These are phyloP conservation scores for Poeciliopsis occidentalis DNA, from an alignment of 2,113 vertebrate species.

Conservation along the genomic window DNA sequence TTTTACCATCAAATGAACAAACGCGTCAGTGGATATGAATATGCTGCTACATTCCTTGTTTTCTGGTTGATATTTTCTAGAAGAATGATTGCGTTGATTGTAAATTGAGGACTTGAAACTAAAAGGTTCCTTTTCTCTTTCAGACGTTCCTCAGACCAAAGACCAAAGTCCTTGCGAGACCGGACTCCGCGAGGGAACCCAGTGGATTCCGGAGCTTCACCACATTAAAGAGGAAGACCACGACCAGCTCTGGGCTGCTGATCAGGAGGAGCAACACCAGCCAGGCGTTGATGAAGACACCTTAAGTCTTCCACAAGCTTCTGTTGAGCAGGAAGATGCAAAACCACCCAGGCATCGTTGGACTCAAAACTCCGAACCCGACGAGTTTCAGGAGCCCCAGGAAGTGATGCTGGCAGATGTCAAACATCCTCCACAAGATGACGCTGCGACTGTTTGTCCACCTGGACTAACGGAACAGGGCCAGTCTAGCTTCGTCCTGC, in stretches of 20 bases:
- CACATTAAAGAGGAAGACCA: slow-evolving; percentile 62
- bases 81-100: neutral
- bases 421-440: slow-evolving; percentile 5
- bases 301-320: slow-evolving; percentile 5
- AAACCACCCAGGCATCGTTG: slow-evolving; percentile 13
- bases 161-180: slow-evolving; percentile 27
- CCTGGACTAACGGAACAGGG: slow-evolving; percentile 4
- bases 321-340: slow-evolving; percentile 14
- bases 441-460: slow-evolving; percentile 1
- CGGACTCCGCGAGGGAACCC: neutral
- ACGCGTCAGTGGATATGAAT: neutral
- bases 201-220: slow-evolving; percentile 6
- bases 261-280: slow-evolving; percentile 12
- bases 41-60: neutral
- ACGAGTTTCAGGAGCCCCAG: slow-evolving; percentile 16
- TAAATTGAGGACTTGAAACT: neutral
- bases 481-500: neutral
- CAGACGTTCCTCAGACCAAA: slow-evolving; percentile 36
- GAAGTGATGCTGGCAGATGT: neutral
- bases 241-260: slow-evolving; percentile 43
- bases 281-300: neutral
- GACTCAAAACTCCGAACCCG: slow-evolving; percentile 19
- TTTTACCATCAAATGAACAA: neutral
- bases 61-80: neutral
- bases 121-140: neutral